These are phyloP conservation scores for Cheilosia urbana DNA, from an alignment of 2,888 invertebrate genomes.

Conservation along the genomic window DNA sequence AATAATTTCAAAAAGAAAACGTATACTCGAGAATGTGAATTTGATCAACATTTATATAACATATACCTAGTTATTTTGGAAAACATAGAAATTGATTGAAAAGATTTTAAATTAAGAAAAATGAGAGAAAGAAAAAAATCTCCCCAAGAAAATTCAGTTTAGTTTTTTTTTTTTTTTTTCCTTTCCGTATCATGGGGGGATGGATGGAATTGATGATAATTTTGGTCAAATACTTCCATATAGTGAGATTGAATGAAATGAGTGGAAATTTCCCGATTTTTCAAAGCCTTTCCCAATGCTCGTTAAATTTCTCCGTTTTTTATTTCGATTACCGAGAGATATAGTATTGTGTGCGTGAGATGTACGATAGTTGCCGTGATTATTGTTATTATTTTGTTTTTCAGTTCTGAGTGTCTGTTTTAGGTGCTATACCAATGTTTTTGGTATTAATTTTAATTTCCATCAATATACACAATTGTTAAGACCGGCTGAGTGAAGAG, in stretches of 20 bases:
- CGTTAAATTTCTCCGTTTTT: slow-evolving; percentile 58
- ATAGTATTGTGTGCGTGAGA: slow-evolving; percentile 14
- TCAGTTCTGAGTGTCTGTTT: not conserved
- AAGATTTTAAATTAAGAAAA: slow-evolving; percentile 18
- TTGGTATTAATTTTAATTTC: not conserved
- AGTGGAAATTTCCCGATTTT: slow-evolving; percentile 53
- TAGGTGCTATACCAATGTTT: not conserved
- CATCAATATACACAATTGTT: not conserved
- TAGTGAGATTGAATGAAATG: slow-evolving; percentile 67
- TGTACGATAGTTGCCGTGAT: slow-evolving; percentile 14
- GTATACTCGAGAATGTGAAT: not conserved
- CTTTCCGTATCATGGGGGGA: slow-evolving; percentile 39
- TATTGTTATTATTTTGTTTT: slow-evolving; percentile 22
- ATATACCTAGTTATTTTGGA: slow-evolving; percentile 4
- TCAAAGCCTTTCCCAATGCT: slow-evolving; percentile 40
- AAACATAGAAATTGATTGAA: slow-evolving; percentile 8
- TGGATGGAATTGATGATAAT: slow-evolving; percentile 74
- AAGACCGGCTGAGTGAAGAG: too few relatives aligned
- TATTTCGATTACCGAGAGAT: not conserved
- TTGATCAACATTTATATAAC: not conserved
- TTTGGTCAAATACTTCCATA: slow-evolving; percentile 78
- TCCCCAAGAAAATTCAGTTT: slow-evolving; percentile 62
- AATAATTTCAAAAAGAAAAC: slow-evolving; percentile 1
- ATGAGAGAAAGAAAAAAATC: slow-evolving; percentile 28
- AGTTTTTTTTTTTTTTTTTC: slow-evolving; percentile 11